Conservation (phyloP, 2,888 invertebrate genomes). For the Prenolepis imparis region DNA sequence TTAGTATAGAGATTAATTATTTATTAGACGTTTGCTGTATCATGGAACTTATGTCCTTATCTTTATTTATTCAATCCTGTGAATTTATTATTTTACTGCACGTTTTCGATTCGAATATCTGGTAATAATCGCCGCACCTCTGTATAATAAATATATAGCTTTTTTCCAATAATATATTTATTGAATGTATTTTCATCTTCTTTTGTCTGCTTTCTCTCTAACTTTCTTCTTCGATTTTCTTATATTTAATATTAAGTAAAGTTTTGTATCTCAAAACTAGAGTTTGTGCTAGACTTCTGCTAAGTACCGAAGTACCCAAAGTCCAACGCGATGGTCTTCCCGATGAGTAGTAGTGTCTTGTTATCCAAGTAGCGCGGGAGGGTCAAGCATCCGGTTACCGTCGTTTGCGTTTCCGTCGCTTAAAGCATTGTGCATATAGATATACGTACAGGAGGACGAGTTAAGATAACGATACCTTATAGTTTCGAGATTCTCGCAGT, state of each 20-base stretch:
- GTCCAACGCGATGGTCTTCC: conserved; percentile 30
- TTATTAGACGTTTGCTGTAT: too few relatives aligned
- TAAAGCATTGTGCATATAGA: conserved; percentile 46
- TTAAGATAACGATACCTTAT: conserved; percentile 53
- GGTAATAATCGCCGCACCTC: too few relatives aligned
- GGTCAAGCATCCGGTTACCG: conserved; percentile 49
- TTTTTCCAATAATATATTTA: not conserved
- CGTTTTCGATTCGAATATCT: too few relatives aligned
- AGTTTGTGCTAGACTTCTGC: conserved; percentile 4
- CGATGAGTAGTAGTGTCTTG: conserved; percentile 25
- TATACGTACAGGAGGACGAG: conserved; percentile 13
- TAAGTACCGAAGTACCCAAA: conserved; percentile 25
- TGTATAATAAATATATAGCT: not conserved
- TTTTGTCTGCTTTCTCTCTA: not conserved
- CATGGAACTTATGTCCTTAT: too few relatives aligned
- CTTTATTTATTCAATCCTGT: too few relatives aligned
- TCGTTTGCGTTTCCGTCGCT: conserved; percentile 54
- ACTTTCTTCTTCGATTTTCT: not conserved
- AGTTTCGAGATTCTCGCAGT: conserved; percentile 55
- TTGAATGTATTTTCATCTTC: not conserved
- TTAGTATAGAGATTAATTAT: too few relatives aligned
- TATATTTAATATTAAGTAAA: conserved; percentile 1
- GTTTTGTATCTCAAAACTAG: conserved; percentile 29
- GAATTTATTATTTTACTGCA: too few relatives aligned
- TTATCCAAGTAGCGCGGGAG: conserved; percentile 29